These are phyloP conservation scores for Lucilia cuprina DNA, from an alignment of 1,140 invertebrate genomes.

Conservation along the genomic window DNA sequence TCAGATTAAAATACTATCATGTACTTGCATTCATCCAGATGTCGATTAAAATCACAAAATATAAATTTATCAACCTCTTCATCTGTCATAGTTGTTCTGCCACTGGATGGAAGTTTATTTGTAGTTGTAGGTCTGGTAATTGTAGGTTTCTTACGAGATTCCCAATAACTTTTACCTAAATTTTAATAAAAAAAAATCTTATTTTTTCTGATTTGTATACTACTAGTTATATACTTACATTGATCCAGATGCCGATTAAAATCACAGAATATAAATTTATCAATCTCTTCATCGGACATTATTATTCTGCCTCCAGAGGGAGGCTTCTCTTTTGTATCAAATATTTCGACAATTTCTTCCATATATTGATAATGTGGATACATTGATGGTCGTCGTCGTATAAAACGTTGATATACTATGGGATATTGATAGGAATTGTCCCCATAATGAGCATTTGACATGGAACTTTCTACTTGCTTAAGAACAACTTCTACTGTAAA, in stretches of 20 bases:
- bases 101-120: neutral
- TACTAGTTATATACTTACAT: slow-evolving; percentile 12
- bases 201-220: neutral
- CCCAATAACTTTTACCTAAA: neutral
- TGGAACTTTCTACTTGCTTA: neutral
- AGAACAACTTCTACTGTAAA: neutral
- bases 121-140: neutral
- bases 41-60: slow-evolving; percentile 28
- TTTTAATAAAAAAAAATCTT: neutral
- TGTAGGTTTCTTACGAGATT: neutral
- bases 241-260: slow-evolving; percentile 20
- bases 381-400: slow-evolving; percentile 10
- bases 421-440: neutral
- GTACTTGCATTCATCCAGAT: slow-evolving; percentile 31
- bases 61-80: slow-evolving; percentile 27
- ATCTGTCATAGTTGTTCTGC: neutral
- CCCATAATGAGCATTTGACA: neutral
- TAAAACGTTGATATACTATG: slow-evolving; percentile 22
- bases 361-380: neutral
- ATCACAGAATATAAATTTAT: slow-evolving; percentile 25
- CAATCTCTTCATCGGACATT: slow-evolving; percentile 27
- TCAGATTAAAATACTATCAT: neutral
- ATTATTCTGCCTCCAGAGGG: neutral
- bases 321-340: slow-evolving; percentile 4
- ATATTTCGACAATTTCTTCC: slow-evolving; percentile 4